phyloP scores from a whole-genome alignment of 2,113 vertebrate genomes.

The Thunnus maccoyii region DNA sequence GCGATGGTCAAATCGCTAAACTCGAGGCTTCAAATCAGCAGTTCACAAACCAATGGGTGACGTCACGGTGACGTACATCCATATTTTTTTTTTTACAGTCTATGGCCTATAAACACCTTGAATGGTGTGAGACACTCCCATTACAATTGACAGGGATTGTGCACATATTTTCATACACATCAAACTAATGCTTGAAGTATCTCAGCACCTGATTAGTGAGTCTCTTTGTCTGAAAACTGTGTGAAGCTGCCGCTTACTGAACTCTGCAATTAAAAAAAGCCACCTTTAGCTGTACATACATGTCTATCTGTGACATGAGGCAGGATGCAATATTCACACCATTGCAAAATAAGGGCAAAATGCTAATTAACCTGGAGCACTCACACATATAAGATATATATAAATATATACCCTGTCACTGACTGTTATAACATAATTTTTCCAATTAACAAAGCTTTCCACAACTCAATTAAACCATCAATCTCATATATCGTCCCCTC shows the following conservation, averaged over 20 bases:
- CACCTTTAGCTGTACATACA: neutral
- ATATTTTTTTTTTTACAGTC: too few species aligned
- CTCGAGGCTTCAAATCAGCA: too few species aligned
- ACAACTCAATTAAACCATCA: conserved; percentile 67
- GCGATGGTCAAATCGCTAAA: too few species aligned
- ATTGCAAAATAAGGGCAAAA: conserved; percentile 39
- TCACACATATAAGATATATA: conserved; percentile 40
- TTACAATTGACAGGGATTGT: neutral
- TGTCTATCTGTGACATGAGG: neutral
- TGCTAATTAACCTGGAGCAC: conserved; percentile 61
- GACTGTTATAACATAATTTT: conserved; percentile 56
- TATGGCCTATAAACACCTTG: too few species aligned
- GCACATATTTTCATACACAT: neutral
- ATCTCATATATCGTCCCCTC: conserved; percentile 34
- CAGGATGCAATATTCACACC: conserved; percentile 38
- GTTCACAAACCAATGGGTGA: too few species aligned
- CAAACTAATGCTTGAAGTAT: neutral
- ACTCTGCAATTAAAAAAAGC: neutral
- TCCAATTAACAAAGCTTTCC: conserved; percentile 67
- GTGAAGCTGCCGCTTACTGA: neutral
- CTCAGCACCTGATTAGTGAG: conserved; percentile 11
- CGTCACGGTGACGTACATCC: too few species aligned
- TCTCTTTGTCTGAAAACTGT: neutral
- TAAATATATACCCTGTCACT: conserved; percentile 47
- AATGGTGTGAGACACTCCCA: neutral